Conservation (phyloP, 2,888 invertebrate genomes). For the Mesorhabditis belari region DNA sequence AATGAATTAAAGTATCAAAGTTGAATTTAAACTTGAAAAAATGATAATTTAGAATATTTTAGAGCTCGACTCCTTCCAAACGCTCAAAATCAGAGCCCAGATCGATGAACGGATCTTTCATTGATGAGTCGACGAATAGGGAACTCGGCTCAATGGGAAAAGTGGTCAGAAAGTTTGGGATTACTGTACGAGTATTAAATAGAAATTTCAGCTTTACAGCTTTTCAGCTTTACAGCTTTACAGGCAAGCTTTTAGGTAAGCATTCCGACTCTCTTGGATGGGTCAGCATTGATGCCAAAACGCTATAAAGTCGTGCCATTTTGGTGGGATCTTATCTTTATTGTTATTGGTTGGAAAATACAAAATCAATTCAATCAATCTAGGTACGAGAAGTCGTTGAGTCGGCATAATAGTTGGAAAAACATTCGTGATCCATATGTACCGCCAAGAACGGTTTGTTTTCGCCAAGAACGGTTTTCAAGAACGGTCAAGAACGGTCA, state of each 20-base stretch:
- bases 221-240: too few species aligned
- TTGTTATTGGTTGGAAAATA: not conserved
- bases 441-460: not conserved
- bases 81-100: not conserved
- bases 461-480: too few species aligned
- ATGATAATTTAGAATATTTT: not conserved
- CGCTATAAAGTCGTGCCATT: not conserved
- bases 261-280: not conserved
- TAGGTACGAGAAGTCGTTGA: not conserved
- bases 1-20: too few species aligned
- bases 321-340: not conserved
- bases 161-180: too few species aligned
- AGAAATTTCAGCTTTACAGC: too few species aligned
- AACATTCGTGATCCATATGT: not conserved
- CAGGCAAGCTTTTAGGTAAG: too few species aligned
- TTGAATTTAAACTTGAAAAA: too few species aligned
- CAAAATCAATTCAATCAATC: not conserved
- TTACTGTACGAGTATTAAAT: too few species aligned
- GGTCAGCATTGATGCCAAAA: not conserved
- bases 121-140: not conserved
- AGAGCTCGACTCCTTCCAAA: not conserved
- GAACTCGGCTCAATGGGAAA: not conserved
- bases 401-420: not conserved
- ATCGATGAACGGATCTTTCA: not conserved
- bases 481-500: too few species aligned